Evolutionary conservation across 1,140 invertebrate genomes (phyloP).

Genomic region (Pachypsylla venusta): DNA sequence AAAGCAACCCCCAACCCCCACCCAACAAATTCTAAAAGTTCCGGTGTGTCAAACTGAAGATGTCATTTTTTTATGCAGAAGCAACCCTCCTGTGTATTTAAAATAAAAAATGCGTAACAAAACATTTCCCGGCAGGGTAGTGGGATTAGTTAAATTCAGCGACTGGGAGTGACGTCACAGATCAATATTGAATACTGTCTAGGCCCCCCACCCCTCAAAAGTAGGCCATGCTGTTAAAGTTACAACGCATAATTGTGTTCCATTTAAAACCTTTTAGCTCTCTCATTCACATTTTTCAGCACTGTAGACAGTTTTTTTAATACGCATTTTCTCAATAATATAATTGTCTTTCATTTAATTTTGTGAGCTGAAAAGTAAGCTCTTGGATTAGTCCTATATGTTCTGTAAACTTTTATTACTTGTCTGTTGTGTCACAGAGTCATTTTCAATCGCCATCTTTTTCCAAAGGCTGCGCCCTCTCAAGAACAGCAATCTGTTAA

Average conservation of each 20-base stretch:
- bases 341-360: too few species aligned
- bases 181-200: not conserved
- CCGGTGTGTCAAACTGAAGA: not conserved
- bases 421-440: too few species aligned
- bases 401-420: too few species aligned
- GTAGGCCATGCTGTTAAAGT: not conserved
- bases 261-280: not conserved
- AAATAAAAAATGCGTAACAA: not conserved
- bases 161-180: not conserved
- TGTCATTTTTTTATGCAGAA: not conserved
- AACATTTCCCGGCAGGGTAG: not conserved
- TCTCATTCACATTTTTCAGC: not conserved
- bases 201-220: not conserved
- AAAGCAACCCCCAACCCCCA: too few species aligned
- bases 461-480: too few species aligned
- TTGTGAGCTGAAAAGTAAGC: too few species aligned
- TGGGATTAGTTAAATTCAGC: not conserved
- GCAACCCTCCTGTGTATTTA: not conserved
- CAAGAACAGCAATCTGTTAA: too few species aligned
- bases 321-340: too few species aligned
- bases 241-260: not conserved
- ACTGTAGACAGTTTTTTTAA: not conserved
- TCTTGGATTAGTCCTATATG: too few species aligned
- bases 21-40: not conserved
- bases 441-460: too few species aligned